Conservation (phyloP, 37 sponge, comb jelly and placozoan genomes). For the Ephydatia muelleri region DNA sequence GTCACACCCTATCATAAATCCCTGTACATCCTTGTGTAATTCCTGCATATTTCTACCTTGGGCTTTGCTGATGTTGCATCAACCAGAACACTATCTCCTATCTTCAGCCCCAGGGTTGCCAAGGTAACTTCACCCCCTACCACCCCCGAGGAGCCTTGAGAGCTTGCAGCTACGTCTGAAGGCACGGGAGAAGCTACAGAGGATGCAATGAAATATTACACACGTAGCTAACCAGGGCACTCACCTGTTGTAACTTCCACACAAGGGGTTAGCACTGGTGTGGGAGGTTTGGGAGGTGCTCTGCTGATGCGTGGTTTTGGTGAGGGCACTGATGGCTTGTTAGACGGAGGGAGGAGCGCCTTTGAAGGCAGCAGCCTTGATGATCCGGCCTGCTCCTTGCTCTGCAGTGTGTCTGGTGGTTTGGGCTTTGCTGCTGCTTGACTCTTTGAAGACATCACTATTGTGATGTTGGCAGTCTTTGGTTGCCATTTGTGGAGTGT, state of each 20-base stretch:
- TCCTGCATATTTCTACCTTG: constrained; percentile 28
- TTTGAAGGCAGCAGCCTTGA: not conserved
- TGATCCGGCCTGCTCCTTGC: not conserved
- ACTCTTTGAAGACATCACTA: too few species aligned
- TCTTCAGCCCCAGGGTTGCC: constrained; percentile 50
- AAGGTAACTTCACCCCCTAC: constrained; percentile 33
- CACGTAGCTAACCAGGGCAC: not conserved
- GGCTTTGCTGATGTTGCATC: constrained; percentile 46
- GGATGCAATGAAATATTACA: not conserved
- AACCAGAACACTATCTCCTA: constrained; percentile 59
- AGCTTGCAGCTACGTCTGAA: constrained; percentile 4
- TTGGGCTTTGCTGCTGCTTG: not conserved
- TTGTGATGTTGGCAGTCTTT: too few species aligned
- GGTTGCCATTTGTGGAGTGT: not conserved
- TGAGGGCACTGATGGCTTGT: not conserved
- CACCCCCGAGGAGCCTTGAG: not conserved
- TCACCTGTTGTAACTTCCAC: not conserved
- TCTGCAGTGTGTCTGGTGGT: not conserved
- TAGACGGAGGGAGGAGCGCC: not conserved
- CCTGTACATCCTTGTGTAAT: not conserved
- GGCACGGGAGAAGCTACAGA: constrained; percentile 21
- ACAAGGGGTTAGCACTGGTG: not conserved
- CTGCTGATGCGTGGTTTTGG: not conserved
- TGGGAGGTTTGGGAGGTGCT: not conserved
- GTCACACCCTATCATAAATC: not conserved